These are phyloP conservation scores for Pavo muticus DNA, from an alignment of 2,113 vertebrate species.

Conservation along the genomic window DNA sequence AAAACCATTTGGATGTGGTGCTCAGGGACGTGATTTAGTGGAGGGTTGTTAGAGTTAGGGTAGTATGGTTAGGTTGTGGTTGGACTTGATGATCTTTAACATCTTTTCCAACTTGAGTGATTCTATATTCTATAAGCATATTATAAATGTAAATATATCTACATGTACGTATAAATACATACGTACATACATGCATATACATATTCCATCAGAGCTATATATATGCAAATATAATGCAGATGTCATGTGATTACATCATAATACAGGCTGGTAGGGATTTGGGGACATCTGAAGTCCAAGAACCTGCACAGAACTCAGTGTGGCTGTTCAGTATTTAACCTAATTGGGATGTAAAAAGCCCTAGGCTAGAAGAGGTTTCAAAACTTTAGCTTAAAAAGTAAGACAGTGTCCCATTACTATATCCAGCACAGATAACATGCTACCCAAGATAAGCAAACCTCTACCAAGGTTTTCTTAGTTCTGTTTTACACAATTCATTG, in stretches of 20 bases:
- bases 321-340: background rate
- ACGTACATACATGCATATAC: no score
- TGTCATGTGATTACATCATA: background rate
- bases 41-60: no score
- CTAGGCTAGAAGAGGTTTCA: background rate
- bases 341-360: background rate
- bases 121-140: no score
- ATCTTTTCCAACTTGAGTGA: no score
- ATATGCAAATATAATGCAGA: background rate
- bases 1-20: no score
- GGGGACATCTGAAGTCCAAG: fast-evolving
- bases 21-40: no score
- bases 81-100: no score
- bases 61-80: no score
- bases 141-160: no score
- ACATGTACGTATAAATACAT: no score
- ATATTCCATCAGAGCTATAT: background rate
- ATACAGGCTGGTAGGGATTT: background rate
- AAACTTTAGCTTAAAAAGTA: background rate
- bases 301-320: fast-evolving
- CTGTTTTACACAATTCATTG: background rate
- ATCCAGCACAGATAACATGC: background rate
- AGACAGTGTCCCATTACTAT: background rate
- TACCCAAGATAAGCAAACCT: background rate
- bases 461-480: background rate